These are phyloP conservation scores for Acipenser oxyrinchus DNA, from an alignment of 2,797 vertebrate species.

Conservation along the genomic window DNA sequence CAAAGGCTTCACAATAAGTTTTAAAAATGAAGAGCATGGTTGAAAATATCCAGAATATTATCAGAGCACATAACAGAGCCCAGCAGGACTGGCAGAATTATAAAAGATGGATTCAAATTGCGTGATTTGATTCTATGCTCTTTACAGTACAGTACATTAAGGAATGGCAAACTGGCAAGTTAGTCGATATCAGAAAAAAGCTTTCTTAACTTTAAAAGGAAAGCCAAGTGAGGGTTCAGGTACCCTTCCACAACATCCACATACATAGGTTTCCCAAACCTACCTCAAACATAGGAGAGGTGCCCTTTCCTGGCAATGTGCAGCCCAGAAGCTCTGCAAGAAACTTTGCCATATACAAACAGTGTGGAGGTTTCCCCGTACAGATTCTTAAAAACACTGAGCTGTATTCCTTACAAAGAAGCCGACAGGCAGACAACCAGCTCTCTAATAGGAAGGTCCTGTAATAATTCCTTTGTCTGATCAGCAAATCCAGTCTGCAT, in stretches of 20 bases:
- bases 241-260: constrained; percentile 6
- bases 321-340: constrained; percentile 70
- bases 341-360: constrained; percentile 70
- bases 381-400: constrained; percentile 7
- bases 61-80: too few relatives aligned
- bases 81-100: too few relatives aligned
- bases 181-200: neutral
- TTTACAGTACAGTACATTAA: too few relatives aligned
- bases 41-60: too few relatives aligned
- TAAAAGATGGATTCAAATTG: too few relatives aligned
- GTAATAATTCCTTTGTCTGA: constrained; percentile 12
- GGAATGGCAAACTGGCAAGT: too few relatives aligned
- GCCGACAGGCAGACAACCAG: constrained; percentile 12
- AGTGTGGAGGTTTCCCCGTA: constrained; percentile 22
- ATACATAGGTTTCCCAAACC: constrained; percentile 27
- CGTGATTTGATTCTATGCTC: too few relatives aligned
- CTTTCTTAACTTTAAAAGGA: constrained; percentile 14
- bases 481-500: constrained; percentile 9
- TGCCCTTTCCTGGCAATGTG: constrained; percentile 60
- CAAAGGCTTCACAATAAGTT: too few relatives aligned
- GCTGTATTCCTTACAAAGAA: constrained; percentile 13
- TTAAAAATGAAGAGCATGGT: too few relatives aligned
- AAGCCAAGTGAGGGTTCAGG: constrained; percentile 30
- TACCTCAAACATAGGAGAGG: constrained; percentile 62
- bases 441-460: constrained; percentile 6